Percentiles rank a stretch among this genome's conserved stretches.
phyloP scores from a whole-genome alignment of 2,797 vertebrate species.

The Furcifer pardalis region DNA sequence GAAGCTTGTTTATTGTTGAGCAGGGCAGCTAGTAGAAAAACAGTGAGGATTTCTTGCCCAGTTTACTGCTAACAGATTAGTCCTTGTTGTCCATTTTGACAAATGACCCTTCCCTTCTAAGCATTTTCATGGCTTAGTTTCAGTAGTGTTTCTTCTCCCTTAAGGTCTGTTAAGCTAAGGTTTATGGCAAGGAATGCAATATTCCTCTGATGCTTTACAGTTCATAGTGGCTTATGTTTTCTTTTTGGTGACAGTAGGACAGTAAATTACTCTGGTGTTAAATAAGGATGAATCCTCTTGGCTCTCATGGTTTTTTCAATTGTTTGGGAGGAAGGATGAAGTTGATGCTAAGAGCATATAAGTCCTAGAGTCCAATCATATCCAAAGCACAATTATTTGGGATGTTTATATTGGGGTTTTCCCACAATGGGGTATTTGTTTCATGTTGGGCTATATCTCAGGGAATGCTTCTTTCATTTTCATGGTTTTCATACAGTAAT shows the following conservation, averaged over 20 bases:
- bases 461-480: too few relatives aligned
- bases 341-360: neutral
- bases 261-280: slow-evolving; percentile 4
- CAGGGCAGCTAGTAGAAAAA: neutral
- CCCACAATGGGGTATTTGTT: too few relatives aligned
- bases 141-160: slow-evolving; percentile 12
- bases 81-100: slow-evolving; percentile 21
- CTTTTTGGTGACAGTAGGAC: slow-evolving; percentile 10
- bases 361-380: neutral
- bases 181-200: slow-evolving; percentile 15
- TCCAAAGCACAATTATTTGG: neutral
- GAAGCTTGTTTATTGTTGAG: neutral
- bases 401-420: too few relatives aligned
- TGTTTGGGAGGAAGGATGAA: neutral
- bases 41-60: slow-evolving; percentile 4
- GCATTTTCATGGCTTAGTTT: slow-evolving; percentile 18
- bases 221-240: neutral
- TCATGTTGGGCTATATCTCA: too few relatives aligned
- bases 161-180: slow-evolving; percentile 24
- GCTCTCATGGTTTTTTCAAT: neutral
- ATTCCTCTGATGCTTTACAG: slow-evolving; percentile 4
- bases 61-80: slow-evolving; percentile 10
- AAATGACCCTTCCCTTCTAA: slow-evolving; percentile 8
- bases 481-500: too few relatives aligned
- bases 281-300: neutral